Base-by-base conservation (phyloP, 2,797 vertebrate species). In the Pyrocephalus nanus region DNA sequence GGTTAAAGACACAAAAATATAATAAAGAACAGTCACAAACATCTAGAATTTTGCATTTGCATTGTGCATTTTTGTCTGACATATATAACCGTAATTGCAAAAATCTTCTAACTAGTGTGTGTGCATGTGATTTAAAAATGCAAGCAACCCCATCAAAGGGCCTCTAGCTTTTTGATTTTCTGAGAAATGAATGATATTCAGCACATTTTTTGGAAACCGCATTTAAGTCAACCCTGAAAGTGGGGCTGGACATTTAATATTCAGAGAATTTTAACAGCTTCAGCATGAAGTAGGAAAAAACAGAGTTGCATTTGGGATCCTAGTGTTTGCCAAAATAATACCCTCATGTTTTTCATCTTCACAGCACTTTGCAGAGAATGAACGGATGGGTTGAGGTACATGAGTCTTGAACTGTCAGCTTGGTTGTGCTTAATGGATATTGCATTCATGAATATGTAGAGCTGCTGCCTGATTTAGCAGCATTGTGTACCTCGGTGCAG, bases 161-260 rank as follows among this genome's bases (percentile, higher is more conserved):
- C 97, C 97, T 96, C 96, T 71, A 93, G 96, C 55, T 61, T 94
- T 96, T 96, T 96, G 90, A 86, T 96, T 96, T 78, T 93, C 62
- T 86, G 61, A 92, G 91, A 96, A 95, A 94, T 84, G 88, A 97
- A 96, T 95, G 96, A 96, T 95, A 96, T 97, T 97, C 97, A 97
- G 97, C 96, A 97, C 97, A 97, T 97, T 95, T 97, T 97, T 98
- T 97, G 91, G 96, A 97, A 96, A 97, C 96, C 92, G 8, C 97
- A 97, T 86, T 75, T 90, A 95, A 97, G 74, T 76, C 80, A 95
- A 78, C 65, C 67, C 94, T 92, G 95, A 96, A 96, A 97, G 95
- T 96, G 93, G 92, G 95, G 84, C 94, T 96, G 94, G 96, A 97
- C 86, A 86, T 90, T 96, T 97, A 97, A 97, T 97, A 97, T 97